These are phyloP conservation scores for Numida meleagris DNA, from an alignment of 2,113 vertebrate species.

Conservation along the genomic window DNA sequence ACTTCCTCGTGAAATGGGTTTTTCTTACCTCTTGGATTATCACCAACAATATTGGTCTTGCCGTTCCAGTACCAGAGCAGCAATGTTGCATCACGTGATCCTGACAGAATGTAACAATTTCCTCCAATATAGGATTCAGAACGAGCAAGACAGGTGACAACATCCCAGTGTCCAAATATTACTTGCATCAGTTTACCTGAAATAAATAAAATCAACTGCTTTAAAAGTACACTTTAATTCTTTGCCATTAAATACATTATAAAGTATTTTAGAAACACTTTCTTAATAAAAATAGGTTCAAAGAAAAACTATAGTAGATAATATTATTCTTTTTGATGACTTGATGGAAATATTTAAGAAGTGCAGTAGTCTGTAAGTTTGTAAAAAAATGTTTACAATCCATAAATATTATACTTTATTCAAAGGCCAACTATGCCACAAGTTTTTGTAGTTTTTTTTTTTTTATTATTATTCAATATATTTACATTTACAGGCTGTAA, in stretches of 20 bases:
- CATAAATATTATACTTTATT: neutral
- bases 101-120: constrained; percentile 95
- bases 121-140: constrained; percentile 97
- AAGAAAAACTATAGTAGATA: neutral
- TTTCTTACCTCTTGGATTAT: constrained; percentile 87
- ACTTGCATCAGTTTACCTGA: constrained; percentile 96
- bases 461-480: neutral
- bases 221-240: neutral
- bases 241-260: neutral
- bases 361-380: neutral
- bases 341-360: neutral
- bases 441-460: neutral
- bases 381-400: neutral
- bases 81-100: constrained; percentile 95
- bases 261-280: neutral
- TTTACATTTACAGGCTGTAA: neutral
- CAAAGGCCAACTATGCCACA: neutral
- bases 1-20: neutral
- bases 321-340: neutral
- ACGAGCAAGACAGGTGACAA: constrained; percentile 93
- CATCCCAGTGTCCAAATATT: constrained; percentile 96
- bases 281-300: neutral
- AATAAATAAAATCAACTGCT: constrained; percentile 17
- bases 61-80: constrained; percentile 99
- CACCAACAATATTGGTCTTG: constrained; percentile 90